Evolutionary conservation across 2,888 invertebrate species (phyloP), one percentile per base, ranked within the genome.

Genomic region (Lasioglossum marginatum): DNA sequence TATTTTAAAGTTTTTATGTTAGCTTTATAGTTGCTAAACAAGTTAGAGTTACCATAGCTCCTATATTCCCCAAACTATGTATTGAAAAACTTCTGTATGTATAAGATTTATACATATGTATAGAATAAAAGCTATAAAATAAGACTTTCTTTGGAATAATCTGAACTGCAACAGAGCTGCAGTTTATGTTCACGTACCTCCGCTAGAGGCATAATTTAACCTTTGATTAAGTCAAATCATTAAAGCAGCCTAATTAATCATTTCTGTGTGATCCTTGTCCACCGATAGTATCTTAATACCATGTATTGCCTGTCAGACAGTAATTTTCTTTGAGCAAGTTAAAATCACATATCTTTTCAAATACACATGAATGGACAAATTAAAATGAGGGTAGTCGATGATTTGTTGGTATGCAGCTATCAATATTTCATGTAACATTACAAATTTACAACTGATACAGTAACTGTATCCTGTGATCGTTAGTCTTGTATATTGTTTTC

Each of bases 281-380:
- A 34, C 8, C 34, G 23, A 34, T 34, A 66, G 23, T 66, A 66
- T 34, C 19, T 66, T 66, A 66, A 66, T 34, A 66, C 34, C 66
- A 34, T 68, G 37, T 68, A 68, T 68, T 37, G 68, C 34, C 68
- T 68, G 23, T 68, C 68, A 37, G 10, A 37, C 4, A 34, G 23
- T 34, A 68, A 68, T 68, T 68, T 68, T 23, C 34, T 66, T 66
- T 34, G 34, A 66, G 66, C 66, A 66, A 66, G 34, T 66, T 57
- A 66, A 66, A 34, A 66, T 66, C 66, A 66, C 66, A 34, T 34
- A 10, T 66, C 19, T 34, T 34, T 66, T 31, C 66, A 66, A 34
- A 19, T 66, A 34, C 19, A 66, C 4, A 66, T 66, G 23, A 34
- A 66, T 34, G 23, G 19, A 66, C 8, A 23, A 31, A 34, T 34